Percentiles rank a stretch among this genome's conserved stretches.
Evolutionary conservation across 2,113 vertebrate genomes (phyloP).

Genomic region (Raja brachyura): DNA sequence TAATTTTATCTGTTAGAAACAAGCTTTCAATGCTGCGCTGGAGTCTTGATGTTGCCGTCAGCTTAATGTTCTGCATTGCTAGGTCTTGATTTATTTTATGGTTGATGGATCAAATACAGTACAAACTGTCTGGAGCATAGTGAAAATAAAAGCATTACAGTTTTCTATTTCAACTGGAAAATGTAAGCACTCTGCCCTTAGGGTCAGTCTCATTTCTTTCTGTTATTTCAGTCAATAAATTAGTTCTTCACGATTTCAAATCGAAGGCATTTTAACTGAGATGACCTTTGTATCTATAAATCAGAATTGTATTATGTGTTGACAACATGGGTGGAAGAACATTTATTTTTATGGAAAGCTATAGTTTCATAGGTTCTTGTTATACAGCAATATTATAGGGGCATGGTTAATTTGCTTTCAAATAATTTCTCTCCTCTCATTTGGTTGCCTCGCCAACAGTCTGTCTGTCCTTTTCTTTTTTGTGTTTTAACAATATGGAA

Average conservation of each 20-base stretch:
- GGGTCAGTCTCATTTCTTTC: background rate
- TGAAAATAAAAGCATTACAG: background rate
- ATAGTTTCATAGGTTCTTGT: background rate
- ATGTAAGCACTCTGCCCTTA: background rate
- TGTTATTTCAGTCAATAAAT: background rate
- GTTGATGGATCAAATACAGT: background rate
- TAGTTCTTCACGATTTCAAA: too few species aligned
- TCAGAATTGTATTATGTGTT: background rate
- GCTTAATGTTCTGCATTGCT: constrained; percentile 17
- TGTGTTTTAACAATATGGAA: too few species aligned
- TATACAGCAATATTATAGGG: background rate
- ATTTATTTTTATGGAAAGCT: background rate
- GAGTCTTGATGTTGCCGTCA: background rate
- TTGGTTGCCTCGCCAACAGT: background rate
- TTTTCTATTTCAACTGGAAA: constrained; percentile 2
- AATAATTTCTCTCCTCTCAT: background rate
- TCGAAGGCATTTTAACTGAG: background rate
- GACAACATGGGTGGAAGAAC: background rate
- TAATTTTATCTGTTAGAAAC: background rate
- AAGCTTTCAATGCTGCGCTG: background rate
- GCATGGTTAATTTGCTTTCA: background rate
- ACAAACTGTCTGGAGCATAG: background rate
- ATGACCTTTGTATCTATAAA: background rate
- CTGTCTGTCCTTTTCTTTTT: too few species aligned
- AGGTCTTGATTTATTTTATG: background rate